Conservation (phyloP, 1,140 invertebrate species). For the Hylaeus volcanicus region DNA sequence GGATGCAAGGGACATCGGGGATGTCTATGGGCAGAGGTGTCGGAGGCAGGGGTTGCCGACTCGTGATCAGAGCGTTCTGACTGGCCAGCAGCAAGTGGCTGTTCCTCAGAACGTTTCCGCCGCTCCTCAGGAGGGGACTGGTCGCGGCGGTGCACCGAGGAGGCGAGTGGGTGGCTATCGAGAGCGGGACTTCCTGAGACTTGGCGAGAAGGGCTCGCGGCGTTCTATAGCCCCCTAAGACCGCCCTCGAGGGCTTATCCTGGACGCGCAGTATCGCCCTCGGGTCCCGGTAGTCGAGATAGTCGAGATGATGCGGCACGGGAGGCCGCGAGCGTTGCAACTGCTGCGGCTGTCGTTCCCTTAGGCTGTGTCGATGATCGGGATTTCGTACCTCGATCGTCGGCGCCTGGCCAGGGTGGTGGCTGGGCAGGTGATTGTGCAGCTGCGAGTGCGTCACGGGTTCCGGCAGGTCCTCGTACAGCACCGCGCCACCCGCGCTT, state of each 20-base stretch:
- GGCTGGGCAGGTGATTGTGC: conserved; percentile 75
- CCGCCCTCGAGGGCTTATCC: conserved; percentile 73
- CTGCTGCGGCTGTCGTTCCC: conserved; percentile 65
- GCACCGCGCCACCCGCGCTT: conserved; percentile 77
- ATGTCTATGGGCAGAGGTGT: not conserved
- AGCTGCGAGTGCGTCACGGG: conserved; percentile 77
- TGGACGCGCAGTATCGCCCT: conserved; percentile 74
- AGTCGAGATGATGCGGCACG: conserved; percentile 75
- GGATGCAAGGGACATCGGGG: conserved; percentile 2
- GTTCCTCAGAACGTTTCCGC: conserved; percentile 44
- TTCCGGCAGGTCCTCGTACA: conserved; percentile 85
- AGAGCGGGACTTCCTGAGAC: conserved; percentile 65
- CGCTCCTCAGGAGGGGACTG: conserved; percentile 47
- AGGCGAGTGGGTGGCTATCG: conserved; percentile 62
- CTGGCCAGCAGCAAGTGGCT: conserved; percentile 61
- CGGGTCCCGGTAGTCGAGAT: conserved; percentile 78
- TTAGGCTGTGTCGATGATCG: conserved; percentile 58
- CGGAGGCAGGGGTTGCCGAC: conserved; percentile 38
- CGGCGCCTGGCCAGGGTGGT: conserved; percentile 78
- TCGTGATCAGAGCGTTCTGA: conserved; percentile 66
- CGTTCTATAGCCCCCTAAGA: conserved; percentile 76
- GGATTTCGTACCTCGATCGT: conserved; percentile 82
- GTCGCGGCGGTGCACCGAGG: conserved; percentile 22
- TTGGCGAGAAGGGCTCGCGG: conserved; percentile 70
- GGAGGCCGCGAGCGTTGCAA: conserved; percentile 61